These are phyloP conservation scores for Andricus grossulariae DNA, from an alignment of 1,140 invertebrate genomes.

Conservation along the genomic window DNA sequence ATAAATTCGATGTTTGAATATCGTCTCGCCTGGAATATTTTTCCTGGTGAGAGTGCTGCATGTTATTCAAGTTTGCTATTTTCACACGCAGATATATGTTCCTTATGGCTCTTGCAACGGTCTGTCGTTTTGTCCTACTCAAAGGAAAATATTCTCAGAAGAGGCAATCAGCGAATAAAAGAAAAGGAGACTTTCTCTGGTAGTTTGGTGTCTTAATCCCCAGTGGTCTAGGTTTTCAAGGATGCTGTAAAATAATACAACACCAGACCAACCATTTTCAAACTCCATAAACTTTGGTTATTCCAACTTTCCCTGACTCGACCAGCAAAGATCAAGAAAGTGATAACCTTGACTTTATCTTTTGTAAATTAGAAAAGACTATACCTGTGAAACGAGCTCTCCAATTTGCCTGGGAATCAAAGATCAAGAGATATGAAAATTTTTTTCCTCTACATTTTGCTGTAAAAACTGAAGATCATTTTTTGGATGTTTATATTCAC, in stretches of 20 bases:
- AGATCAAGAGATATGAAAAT: not conserved
- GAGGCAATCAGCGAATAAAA: conserved; percentile 2
- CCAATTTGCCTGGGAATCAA: conserved; percentile 13
- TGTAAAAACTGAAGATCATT: not conserved
- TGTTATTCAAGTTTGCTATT: not conserved
- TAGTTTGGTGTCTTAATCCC: not conserved
- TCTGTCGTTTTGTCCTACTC: not conserved
- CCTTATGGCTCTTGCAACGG: not conserved
- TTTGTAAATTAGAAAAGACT: not conserved
- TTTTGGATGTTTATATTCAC: not conserved
- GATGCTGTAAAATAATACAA: conserved; percentile 15
- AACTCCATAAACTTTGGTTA: conserved; percentile 10
- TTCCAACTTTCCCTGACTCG: not conserved
- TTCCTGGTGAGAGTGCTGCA: not conserved
- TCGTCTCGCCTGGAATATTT: not conserved
- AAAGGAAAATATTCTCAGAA: conserved; percentile 2
- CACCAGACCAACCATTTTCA: not conserved
- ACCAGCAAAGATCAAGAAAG: conserved; percentile 6
- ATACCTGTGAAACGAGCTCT: conserved; percentile 9
- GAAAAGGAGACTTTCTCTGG: not conserved
- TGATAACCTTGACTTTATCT: conserved; percentile 25
- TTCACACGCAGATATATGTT: not conserved
- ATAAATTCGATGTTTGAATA: conserved; percentile 18
- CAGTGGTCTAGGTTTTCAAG: not conserved
- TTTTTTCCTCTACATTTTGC: not conserved